Evolutionary conservation across 2,888 invertebrate species (phyloP).

Genomic region (Halocaridina rubra): DNA sequence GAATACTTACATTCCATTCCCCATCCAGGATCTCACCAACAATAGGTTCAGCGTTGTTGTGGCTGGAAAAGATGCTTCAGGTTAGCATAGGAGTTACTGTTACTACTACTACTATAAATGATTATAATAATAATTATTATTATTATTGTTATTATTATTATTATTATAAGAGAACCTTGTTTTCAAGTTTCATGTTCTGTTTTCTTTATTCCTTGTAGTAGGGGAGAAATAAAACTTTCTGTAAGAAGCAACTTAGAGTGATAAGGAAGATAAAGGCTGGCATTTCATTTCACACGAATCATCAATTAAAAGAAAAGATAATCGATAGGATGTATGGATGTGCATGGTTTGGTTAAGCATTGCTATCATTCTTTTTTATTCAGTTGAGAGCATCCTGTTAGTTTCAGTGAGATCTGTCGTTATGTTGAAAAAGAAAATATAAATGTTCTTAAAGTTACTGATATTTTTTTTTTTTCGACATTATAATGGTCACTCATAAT

Average conservation of each 20-base stretch:
- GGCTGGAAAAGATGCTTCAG: constrained; percentile 15
- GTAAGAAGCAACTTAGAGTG: too few relatives aligned
- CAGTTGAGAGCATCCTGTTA: too few relatives aligned
- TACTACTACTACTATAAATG: not conserved
- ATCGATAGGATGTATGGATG: too few relatives aligned
- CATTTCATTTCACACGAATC: too few relatives aligned
- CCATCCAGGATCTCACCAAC: not conserved
- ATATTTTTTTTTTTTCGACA: too few relatives aligned
- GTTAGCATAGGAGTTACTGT: not conserved
- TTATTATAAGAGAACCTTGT: not conserved
- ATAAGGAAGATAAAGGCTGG: too few relatives aligned
- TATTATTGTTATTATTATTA: not conserved
- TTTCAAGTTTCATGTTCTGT: not conserved
- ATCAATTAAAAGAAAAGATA: too few relatives aligned
- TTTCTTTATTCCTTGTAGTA: not conserved
- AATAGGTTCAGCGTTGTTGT: constrained; percentile 24
- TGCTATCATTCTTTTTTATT: not conserved
- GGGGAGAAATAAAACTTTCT: too few relatives aligned
- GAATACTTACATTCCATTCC: constrained; percentile 37
- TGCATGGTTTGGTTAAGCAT: not conserved
- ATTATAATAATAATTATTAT: not conserved
- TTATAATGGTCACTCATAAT: not conserved
- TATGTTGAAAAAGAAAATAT: not conserved
- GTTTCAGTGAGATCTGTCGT: not conserved
- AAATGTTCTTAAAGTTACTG: not conserved